Conservation (phyloP, 1,140 invertebrate species). For the Euborellia annulipes region DNA sequence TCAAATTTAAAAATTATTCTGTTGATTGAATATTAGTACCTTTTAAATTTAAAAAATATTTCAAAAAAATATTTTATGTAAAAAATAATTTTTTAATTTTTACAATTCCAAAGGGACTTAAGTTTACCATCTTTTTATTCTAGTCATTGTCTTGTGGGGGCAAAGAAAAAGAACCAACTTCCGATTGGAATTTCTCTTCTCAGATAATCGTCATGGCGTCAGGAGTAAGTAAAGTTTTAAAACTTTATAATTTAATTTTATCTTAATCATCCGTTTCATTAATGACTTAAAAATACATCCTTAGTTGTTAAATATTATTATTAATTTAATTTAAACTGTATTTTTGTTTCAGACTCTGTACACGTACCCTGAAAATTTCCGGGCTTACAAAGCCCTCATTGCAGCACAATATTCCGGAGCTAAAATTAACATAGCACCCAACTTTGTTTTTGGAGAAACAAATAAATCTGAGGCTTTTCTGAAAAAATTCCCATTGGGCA, state of each 20-base stretch:
- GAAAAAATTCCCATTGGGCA: conserved; percentile 87
- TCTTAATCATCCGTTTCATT: conserved; percentile 3
- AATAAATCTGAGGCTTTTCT: conserved; percentile 76
- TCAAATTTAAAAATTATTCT: too few relatives aligned
- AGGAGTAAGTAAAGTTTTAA: conserved; percentile 34
- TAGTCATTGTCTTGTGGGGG: too few relatives aligned
- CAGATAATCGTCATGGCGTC: conserved; percentile 32
- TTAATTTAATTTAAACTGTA: conserved; percentile 1
- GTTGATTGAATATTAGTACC: too few relatives aligned
- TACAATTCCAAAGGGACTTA: too few relatives aligned
- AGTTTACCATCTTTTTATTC: too few relatives aligned
- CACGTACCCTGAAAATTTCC: conserved; percentile 91
- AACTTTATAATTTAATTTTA: conserved; percentile 6
- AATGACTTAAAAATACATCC: too few relatives aligned
- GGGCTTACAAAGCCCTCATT: conserved; percentile 83
- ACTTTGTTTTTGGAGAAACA: conserved; percentile 86
- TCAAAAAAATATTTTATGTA: too few relatives aligned
- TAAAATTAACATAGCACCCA: conserved; percentile 64
- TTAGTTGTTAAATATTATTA: conserved; percentile 4
- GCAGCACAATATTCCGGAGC: conserved; percentile 87
- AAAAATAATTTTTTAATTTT: too few relatives aligned
- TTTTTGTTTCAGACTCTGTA: conserved; percentile 77
- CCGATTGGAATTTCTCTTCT: too few relatives aligned
- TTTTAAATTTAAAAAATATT: too few relatives aligned
- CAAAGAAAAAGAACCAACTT: too few relatives aligned